A percentile compares a stretch with the other conserved stretches of the same genome.
Evolutionary conservation across 2,888 invertebrate species (phyloP).

Genomic region (Oligia latruncula): DNA sequence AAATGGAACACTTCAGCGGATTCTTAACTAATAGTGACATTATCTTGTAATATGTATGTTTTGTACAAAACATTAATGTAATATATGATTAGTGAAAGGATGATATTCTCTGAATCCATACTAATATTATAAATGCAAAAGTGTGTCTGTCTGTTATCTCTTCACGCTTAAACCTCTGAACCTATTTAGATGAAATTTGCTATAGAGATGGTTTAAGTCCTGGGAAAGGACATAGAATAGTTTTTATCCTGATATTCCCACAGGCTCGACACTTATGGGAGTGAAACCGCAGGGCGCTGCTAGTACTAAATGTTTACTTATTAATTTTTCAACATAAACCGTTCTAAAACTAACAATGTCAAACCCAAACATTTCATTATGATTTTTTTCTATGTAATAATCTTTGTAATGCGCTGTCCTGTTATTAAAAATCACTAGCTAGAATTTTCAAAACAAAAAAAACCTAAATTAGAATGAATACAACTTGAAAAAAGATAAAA

Average conservation of each 20-base stretch:
- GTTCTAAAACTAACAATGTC: background rate
- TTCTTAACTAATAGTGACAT: background rate
- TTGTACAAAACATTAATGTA: background rate
- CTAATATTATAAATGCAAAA: no score
- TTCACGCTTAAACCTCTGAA: no score
- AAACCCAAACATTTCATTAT: background rate
- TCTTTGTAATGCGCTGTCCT: background rate
- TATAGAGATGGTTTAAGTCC: no score
- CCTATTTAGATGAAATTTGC: no score
- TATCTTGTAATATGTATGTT: background rate
- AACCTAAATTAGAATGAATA: background rate
- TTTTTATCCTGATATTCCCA: no score
- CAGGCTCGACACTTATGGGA: no score
- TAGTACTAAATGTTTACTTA: background rate
- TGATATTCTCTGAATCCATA: background rate
- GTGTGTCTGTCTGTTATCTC: no score
- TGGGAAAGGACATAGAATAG: no score
- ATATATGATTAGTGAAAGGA: background rate
- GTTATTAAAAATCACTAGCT: background rate
- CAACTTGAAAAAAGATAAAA: no score
- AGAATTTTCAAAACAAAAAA: background rate
- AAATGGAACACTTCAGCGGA: background rate
- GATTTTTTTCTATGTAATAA: no score
- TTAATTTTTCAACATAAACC: background rate
- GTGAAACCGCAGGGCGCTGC: no score